These are phyloP conservation scores for Drosophila tristis DNA, from an alignment of 1,140 invertebrate species.

Conservation along the genomic window DNA sequence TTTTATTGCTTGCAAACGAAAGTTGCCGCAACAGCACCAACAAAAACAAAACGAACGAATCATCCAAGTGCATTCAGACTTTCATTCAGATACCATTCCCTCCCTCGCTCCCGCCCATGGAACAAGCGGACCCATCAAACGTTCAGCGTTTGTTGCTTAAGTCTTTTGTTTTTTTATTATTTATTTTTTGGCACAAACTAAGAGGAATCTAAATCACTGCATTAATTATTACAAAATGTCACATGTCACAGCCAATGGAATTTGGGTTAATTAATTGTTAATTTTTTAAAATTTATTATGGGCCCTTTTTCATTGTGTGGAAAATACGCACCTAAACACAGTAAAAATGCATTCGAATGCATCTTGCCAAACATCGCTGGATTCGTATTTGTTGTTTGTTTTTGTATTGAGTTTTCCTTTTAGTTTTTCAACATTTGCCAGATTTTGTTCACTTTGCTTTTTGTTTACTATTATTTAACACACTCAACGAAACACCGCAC, in stretches of 20 bases:
- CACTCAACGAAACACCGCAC: conserved; percentile 61
- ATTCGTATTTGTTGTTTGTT: conserved; percentile 21
- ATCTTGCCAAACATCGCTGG: conserved; percentile 41
- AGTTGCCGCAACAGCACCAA: conserved; percentile 12
- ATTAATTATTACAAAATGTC: conserved; percentile 53
- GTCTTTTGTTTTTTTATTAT: conserved; percentile 68
- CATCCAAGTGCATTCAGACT: conserved; percentile 25
- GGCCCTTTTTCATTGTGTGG: conserved; percentile 5
- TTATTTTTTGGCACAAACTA: conserved; percentile 55
- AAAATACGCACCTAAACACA: conserved; percentile 69
- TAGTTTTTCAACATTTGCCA: conserved; percentile 41
- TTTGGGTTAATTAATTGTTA: conserved; percentile 50
- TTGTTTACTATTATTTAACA: conserved; percentile 79
- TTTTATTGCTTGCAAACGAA: conserved; percentile 35
- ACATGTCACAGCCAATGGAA: neutral
- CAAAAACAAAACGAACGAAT: neutral
- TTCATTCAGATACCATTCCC: neutral
- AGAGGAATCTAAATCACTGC: conserved; percentile 33
- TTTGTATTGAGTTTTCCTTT: conserved; percentile 29
- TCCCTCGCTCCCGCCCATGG: too few relatives aligned
- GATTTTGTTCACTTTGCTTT: conserved; percentile 48
- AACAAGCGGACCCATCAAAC: conserved; percentile 5
- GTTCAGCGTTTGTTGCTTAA: conserved; percentile 72
- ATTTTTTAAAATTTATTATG: neutral
- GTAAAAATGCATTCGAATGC: conserved; percentile 62